Conservation (phyloP, 2,888 invertebrate species). For the Amphipyra berbera region DNA sequence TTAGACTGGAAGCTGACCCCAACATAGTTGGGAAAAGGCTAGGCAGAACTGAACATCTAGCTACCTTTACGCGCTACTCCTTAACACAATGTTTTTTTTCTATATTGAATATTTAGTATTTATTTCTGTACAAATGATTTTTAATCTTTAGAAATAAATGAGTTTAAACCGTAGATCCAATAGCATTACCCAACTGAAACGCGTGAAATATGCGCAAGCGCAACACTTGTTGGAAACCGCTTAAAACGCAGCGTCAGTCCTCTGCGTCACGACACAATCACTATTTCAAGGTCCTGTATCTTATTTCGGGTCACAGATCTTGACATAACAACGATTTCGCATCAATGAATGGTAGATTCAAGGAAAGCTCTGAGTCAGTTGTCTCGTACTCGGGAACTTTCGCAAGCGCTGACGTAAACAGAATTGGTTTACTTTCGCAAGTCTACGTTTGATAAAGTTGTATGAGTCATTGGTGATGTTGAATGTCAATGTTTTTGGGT, state of each 20-base stretch:
- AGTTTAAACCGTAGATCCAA: no score
- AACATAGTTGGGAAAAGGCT: no score
- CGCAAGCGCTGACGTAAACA: slow-evolving; percentile 36
- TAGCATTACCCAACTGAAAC: no score
- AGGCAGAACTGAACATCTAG: no score
- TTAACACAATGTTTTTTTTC: no score
- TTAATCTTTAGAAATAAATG: no score
- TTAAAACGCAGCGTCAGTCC: neutral
- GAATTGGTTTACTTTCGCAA: slow-evolving; percentile 21
- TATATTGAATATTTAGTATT: no score
- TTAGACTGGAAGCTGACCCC: no score
- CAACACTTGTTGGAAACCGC: no score
- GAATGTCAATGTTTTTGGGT: neutral
- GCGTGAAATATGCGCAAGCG: no score
- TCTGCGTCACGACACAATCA: slow-evolving; percentile 11
- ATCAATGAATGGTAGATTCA: slow-evolving; percentile 16
- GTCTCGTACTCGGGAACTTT: slow-evolving; percentile 11
- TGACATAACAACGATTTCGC: slow-evolving; percentile 15
- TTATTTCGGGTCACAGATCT: neutral
- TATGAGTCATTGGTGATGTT: slow-evolving; percentile 30
- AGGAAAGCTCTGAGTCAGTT: slow-evolving; percentile 31
- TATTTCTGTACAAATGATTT: no score
- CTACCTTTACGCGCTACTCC: no score
- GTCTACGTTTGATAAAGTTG: neutral
- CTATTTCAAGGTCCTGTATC: slow-evolving; percentile 13